These are phyloP conservation scores for Strigamia crassipes DNA, from an alignment of 2,888 invertebrate genomes.

Conservation along the genomic window DNA sequence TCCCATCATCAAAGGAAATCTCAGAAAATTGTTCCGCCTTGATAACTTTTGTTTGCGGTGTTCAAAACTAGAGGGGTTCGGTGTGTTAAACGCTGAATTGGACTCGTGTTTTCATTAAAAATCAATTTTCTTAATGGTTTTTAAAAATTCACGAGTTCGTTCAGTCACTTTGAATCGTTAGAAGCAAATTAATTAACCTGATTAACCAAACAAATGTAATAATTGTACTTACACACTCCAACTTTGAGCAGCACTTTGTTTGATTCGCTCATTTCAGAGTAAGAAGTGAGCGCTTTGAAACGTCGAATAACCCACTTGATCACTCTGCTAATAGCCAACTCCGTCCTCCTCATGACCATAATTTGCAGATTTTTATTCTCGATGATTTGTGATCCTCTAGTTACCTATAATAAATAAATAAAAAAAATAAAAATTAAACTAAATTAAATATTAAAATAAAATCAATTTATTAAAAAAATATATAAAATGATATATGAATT, in stretches of 20 bases:
- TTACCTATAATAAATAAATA: constrained; percentile 46
- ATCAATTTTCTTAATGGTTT: constrained; percentile 43
- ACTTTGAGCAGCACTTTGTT: constrained; percentile 52
- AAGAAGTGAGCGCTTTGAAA: constrained; percentile 53
- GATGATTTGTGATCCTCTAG: constrained; percentile 50
- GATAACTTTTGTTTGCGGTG: no score
- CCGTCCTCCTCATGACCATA: constrained; percentile 35
- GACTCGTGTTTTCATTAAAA: not conserved
- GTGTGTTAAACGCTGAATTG: no score
- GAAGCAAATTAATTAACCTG: not conserved
- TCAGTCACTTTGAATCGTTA: not conserved
- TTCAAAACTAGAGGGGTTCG: no score
- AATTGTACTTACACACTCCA: constrained; percentile 41
- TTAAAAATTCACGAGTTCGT: constrained; percentile 35
- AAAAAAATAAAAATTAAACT: not conserved
- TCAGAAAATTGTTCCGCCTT: no score
- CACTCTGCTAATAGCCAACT: constrained; percentile 46
- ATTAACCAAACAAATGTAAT: not conserved
- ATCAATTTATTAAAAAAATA: no score
- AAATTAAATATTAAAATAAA: not conserved
- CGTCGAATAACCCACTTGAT: constrained; percentile 51
- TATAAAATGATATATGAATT: not conserved
- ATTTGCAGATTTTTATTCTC: constrained; percentile 46
- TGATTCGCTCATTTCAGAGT: constrained; percentile 52
- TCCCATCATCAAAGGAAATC: no score